These are phyloP conservation scores for Holcopasites calliopsidis DNA, from an alignment of 1,140 invertebrate genomes.

Conservation along the genomic window DNA sequence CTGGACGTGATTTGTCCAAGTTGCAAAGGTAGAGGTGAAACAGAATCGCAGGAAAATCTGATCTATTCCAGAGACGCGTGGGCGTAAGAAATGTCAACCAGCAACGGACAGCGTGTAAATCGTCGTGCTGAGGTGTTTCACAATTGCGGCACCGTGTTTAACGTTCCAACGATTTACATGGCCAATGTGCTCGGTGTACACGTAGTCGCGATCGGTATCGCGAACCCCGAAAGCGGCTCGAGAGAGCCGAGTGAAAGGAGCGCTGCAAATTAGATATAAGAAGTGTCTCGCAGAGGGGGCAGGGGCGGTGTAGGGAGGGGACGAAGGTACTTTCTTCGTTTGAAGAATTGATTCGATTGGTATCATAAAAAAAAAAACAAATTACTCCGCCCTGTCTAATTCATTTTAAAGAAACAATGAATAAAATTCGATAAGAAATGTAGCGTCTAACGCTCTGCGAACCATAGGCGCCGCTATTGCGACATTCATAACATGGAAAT, in stretches of 20 bases:
- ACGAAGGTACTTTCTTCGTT: conserved; percentile 16
- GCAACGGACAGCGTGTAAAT: conserved; percentile 48
- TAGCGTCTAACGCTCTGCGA: no score
- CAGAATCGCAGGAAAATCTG: not conserved
- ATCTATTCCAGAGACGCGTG: conserved; percentile 13
- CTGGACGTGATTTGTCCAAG: no score
- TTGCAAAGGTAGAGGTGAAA: no score
- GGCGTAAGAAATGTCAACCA: conserved; percentile 54
- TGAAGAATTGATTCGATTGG: conserved; percentile 19
- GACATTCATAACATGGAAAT: no score
- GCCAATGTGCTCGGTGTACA: not conserved
- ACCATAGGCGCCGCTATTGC: no score
- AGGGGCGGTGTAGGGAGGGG: not conserved
- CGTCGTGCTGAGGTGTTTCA: conserved; percentile 47
- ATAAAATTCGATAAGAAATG: no score
- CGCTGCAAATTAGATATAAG: conserved; percentile 38
- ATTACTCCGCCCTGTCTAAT: not conserved
- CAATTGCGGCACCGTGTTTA: conserved; percentile 45
- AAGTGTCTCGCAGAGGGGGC: not conserved
- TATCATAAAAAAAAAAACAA: no score
- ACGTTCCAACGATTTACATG: conserved; percentile 46
- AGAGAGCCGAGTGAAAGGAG: conserved; percentile 58
- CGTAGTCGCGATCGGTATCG: conserved; percentile 40
- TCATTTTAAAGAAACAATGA: not conserved
- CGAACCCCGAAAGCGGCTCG: not conserved